Percentiles rank a stretch among this genome's conserved stretches.
Evolutionary conservation across 2,113 vertebrate genomes (phyloP).

Genomic region (Notiomystis cincta): DNA sequence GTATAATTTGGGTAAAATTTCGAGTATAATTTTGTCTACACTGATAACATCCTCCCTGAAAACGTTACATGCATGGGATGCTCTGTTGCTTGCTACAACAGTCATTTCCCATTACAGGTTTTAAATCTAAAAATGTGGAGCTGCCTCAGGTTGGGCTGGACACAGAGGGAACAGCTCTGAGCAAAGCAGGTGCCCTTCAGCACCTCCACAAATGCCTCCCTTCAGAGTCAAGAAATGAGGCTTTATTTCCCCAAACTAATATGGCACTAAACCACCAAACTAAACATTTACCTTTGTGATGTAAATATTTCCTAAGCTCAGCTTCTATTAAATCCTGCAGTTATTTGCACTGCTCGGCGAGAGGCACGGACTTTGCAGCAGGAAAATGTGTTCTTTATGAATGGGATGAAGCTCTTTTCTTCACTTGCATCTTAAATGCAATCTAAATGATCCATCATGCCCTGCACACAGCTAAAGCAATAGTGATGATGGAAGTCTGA

Average conservation of each 20-base stretch:
- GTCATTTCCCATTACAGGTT: not conserved
- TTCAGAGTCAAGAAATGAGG: not conserved
- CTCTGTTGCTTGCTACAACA: not conserved
- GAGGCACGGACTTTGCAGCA: not conserved
- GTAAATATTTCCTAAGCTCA: constrained; percentile 23
- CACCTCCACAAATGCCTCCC: not conserved
- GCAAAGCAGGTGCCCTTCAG: not conserved
- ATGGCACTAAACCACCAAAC: not conserved
- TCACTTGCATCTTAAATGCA: not conserved
- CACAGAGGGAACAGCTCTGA: accelerated
- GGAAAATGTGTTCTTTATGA: not conserved
- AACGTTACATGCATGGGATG: accelerated
- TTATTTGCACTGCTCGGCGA: not conserved
- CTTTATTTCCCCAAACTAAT: not conserved
- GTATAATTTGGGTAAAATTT: no score
- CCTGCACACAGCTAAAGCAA: not conserved
- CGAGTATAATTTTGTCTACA: not conserved
- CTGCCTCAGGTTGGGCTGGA: not conserved
- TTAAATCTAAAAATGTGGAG: not conserved
- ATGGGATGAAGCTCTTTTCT: not conserved
- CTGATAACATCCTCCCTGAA: not conserved
- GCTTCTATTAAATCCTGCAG: not conserved
- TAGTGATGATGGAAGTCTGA: not conserved
- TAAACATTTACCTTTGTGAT: constrained; percentile 23
- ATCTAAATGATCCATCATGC: not conserved